Percentiles rank a stretch among this genome's conserved stretches.
Conservation (phyloP, 2,113 vertebrate genomes). For the Cardinalis cardinalis region DNA sequence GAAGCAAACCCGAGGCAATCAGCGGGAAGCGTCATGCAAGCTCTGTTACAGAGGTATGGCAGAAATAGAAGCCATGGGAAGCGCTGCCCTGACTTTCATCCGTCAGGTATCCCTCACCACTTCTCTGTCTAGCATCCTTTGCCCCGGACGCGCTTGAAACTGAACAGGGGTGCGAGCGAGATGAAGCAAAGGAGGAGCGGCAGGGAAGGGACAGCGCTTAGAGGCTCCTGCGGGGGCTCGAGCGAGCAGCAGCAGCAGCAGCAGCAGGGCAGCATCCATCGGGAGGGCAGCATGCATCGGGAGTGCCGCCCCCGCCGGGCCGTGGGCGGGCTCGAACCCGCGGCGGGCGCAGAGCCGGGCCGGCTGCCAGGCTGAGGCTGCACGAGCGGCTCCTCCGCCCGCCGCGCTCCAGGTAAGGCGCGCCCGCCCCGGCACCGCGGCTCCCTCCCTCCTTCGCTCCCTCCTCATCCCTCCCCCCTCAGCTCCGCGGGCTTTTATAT, state of each 20-base stretch:
- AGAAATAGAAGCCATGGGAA: background rate
- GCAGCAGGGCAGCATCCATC: fast-evolving
- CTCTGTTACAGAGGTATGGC: fast-evolving
- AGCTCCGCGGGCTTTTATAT: fast-evolving
- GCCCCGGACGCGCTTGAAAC: fast-evolving
- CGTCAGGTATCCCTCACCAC: background rate
- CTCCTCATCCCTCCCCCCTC: background rate
- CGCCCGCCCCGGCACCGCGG: background rate
- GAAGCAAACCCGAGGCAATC: background rate
- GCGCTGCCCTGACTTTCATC: background rate
- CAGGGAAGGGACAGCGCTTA: fast-evolving
- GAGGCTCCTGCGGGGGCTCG: background rate
- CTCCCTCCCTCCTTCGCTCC: background rate
- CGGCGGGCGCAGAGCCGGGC: background rate
- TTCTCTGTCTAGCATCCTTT: background rate
- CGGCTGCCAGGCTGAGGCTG: background rate
- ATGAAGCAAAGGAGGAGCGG: background rate
- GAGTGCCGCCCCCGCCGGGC: background rate
- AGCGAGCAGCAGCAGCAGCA: fast-evolving
- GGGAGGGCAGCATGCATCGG: fast-evolving
- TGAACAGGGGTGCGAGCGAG: background rate
- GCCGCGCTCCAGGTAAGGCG: constrained; percentile 26
- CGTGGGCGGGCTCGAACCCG: constrained; percentile 19
- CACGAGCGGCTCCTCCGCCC: background rate
- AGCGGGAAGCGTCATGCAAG: background rate